These are phyloP conservation scores for Otolemur garnettii DNA, from an alignment of 2,113 vertebrate species.

Conservation along the genomic window DNA sequence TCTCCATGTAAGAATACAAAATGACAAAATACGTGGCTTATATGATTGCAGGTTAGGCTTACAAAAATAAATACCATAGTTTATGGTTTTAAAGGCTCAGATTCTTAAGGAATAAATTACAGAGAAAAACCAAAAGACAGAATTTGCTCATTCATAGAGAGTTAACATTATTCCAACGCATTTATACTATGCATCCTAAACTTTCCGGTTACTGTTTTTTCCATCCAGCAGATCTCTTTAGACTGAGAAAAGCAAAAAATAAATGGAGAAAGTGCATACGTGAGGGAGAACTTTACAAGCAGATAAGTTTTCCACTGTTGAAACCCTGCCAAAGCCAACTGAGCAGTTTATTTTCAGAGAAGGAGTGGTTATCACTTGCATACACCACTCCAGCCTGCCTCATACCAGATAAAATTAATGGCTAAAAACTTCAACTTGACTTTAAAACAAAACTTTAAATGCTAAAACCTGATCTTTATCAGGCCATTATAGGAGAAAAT, in stretches of 20 bases:
- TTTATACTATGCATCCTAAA: not conserved
- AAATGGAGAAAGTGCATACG: constrained; percentile 64
- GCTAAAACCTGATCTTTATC: constrained; percentile 69
- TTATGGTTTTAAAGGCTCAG: not conserved
- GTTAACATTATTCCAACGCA: not conserved
- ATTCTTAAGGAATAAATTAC: not conserved
- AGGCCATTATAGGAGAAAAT: not conserved
- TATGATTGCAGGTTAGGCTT: not conserved
- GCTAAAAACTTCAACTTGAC: constrained; percentile 63
- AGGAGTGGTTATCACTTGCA: constrained; percentile 80
- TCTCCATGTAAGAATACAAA: not conserved
- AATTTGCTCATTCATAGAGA: not conserved
- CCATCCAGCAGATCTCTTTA: constrained; percentile 67
- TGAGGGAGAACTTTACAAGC: constrained; percentile 83
- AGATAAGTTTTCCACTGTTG: constrained; percentile 80
- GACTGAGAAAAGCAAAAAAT: constrained; percentile 61
- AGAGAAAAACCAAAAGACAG: not conserved
- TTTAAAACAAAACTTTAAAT: constrained; percentile 73
- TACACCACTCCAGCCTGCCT: constrained; percentile 63
- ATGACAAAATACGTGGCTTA: not conserved
- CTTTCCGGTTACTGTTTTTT: constrained; percentile 62
- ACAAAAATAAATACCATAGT: constrained; percentile 49
- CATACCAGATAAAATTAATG: constrained; percentile 75
- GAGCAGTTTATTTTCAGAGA: constrained; percentile 81
- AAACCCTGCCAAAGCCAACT: constrained; percentile 76